Base-by-base conservation (phyloP, 2,797 vertebrate genomes). In the Schizopygopsis malacanthus region DNA sequence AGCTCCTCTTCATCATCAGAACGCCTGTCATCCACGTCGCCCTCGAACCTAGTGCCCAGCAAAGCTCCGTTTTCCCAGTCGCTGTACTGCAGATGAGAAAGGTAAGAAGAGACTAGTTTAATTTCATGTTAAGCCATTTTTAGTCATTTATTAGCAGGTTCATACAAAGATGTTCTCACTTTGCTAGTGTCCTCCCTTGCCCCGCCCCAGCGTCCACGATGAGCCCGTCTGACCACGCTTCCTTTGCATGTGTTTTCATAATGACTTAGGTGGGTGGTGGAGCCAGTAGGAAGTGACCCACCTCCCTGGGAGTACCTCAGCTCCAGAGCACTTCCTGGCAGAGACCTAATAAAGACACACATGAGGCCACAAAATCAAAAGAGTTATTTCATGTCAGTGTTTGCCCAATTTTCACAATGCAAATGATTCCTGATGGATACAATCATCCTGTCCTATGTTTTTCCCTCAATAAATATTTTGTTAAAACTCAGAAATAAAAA, bases 311-410 rank as follows among this genome's bases (percentile, higher is more conserved):
- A 96, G 88, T 97, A 97, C 85, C 97, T 95, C 83, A 98, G 91
- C 91, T 98, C 97, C 90, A 97, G 92, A 82, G 96, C 97, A 79
- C 97, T 97, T 25, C 97, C 97, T 22, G 97, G 97, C 71, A 98
- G 95, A 88, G 97, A 98, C 91, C 97, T 96, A 89, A 71, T 16
- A n/a, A 22, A 43, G 33, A 41, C 7, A 16, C 16, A 72, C 13
- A 15, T 18, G 28, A 73, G 78, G 33, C 20, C 43, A 52, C 50
- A 33, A 83, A 50, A 59, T 82, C 10, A 28, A 67, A 67, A 67
- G 16, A 2, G 61, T 15, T 11, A 3, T 76, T 76, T 37, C 22
- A 1, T 1, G 1, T 33, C 15, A 65, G 28, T 16, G 28, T 65
- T 67, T n/a, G 10, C 20, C 18, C 10, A 76, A 33, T 78, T 78